Conservation (phyloP, 1,140 invertebrate genomes). For the Acromyrmex heyeri region DNA sequence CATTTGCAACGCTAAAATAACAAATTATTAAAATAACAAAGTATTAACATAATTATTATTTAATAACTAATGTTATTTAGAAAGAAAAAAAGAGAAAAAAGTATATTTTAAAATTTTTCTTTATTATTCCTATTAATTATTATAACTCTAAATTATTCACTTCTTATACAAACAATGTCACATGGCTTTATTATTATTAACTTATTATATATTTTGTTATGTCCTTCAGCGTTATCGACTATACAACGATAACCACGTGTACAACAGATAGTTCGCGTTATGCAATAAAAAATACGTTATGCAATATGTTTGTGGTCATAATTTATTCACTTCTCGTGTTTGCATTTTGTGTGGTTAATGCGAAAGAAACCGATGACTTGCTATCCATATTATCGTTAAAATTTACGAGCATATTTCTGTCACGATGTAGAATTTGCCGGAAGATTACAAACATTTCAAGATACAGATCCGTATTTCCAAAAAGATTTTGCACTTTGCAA, state of each 20-base stretch:
- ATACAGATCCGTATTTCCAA: neutral
- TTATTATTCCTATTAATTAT: neutral
- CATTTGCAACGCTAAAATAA: neutral
- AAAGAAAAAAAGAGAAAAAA: neutral
- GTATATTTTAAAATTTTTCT: neutral
- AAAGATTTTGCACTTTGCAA: neutral
- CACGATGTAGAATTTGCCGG: neutral
- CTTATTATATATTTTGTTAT: neutral
- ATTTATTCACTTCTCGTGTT: neutral
- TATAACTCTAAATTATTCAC: neutral
- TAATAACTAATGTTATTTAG: neutral
- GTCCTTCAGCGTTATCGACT: neutral
- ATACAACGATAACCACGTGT: neutral
- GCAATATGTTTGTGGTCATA: conserved; percentile 38
- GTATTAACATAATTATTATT: neutral
- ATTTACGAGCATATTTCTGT: conserved; percentile 9
- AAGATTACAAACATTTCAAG: neutral
- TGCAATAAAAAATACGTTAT: conserved; percentile 39
- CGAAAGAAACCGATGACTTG: conserved; percentile 21
- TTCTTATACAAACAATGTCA: neutral
- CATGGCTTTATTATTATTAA: conserved; percentile 1
- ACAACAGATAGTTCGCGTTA: conserved; percentile 6
- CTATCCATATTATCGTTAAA: conserved; percentile 11
- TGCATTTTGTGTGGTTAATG: conserved; percentile 37
- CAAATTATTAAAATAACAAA: neutral